Evolutionary conservation across 2,888 invertebrate genomes (phyloP).

Genomic region (Ophioninae sp.): DNA sequence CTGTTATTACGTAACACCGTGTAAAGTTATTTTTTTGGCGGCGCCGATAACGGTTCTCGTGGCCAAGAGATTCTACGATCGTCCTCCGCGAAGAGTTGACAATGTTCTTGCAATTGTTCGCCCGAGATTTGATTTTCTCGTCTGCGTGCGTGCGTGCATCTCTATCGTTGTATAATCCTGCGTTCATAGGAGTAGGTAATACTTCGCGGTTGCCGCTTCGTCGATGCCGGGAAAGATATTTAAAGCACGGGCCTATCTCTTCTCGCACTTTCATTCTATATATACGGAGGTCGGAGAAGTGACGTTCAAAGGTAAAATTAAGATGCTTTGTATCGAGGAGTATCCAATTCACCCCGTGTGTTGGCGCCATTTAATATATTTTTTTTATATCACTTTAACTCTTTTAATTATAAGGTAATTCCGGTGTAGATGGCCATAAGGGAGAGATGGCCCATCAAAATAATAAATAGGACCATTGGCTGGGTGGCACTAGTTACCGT

Average conservation of each 20-base stretch:
- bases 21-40: neutral
- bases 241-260: conserved; percentile 54
- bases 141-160: conserved; percentile 50
- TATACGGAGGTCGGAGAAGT: no score
- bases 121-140: conserved; percentile 40
- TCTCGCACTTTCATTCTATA: conserved; percentile 18
- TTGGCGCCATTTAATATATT: no score
- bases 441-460: no score
- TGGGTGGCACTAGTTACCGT: no score
- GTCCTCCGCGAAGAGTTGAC: conserved; percentile 31
- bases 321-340: no score
- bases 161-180: conserved; percentile 34
- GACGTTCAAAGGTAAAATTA: no score
- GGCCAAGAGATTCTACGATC: conserved; percentile 1
- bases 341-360: no score
- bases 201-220: conserved; percentile 31
- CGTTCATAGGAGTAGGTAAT: conserved; percentile 35
- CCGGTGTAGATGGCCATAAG: no score
- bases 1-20: conserved; percentile 3
- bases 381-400: no score
- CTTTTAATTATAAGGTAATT: no score
- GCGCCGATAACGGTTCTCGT: conserved; percentile 6
- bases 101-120: conserved; percentile 45
- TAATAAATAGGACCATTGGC: no score
- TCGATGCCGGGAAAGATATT: conserved; percentile 56